Percentiles rank a stretch among this genome's conserved stretches.
Evolutionary conservation across 2,888 invertebrate species (phyloP).

Genomic region (Allygus modestus): DNA sequence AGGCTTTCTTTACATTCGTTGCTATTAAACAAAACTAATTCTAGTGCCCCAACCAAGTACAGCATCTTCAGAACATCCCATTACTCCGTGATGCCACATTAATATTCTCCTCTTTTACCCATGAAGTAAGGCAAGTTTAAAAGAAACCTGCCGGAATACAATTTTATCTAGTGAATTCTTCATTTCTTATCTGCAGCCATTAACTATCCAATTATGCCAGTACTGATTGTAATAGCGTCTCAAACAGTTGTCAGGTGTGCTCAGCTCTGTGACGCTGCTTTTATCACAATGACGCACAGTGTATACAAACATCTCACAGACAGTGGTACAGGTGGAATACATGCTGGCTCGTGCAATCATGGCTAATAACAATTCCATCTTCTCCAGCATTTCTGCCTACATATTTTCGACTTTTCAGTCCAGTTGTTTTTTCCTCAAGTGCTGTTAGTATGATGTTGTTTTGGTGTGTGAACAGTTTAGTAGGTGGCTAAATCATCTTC

Average conservation of each 20-base stretch:
- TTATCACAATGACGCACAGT: constrained; percentile 10
- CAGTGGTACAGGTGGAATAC: background rate
- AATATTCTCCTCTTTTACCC: too few relatives aligned
- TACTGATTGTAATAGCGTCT: background rate
- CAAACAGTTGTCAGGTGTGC: constrained; percentile 20
- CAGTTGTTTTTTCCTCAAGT: constrained; percentile 42
- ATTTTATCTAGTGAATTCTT: too few relatives aligned
- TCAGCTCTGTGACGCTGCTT: background rate
- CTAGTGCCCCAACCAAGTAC: too few relatives aligned
- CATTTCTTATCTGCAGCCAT: background rate
- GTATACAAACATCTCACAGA: constrained; percentile 24
- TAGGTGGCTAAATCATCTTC: too few relatives aligned
- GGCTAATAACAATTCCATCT: constrained; percentile 1
- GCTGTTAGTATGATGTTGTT: constrained; percentile 42
- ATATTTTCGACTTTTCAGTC: constrained; percentile 12
- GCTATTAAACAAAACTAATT: too few relatives aligned
- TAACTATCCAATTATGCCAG: background rate
- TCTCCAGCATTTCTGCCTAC: background rate
- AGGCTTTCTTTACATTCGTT: too few relatives aligned
- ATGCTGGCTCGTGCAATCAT: constrained; percentile 10
- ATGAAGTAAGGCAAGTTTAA: too few relatives aligned
- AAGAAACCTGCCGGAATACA: too few relatives aligned
- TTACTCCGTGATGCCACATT: too few relatives aligned
- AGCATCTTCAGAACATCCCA: too few relatives aligned
- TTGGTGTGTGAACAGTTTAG: constrained; percentile 23